Evolutionary conservation across 2,113 vertebrate species (phyloP), one percentile per base, ranked within the genome.

Genomic region (Ailurus styani): DNA sequence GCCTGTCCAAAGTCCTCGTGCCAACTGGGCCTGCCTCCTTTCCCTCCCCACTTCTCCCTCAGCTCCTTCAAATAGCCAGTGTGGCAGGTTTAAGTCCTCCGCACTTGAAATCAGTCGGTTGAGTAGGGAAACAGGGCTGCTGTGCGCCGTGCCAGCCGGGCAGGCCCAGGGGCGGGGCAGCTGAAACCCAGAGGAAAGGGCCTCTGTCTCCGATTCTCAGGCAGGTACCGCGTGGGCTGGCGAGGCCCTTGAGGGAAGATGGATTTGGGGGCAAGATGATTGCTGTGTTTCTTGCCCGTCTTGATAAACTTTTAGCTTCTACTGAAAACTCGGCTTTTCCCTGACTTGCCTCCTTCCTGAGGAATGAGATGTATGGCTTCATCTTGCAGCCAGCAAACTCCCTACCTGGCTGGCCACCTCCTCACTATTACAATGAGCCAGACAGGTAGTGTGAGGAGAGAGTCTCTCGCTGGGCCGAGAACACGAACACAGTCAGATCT

Each of bases 21-120:
- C 18, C 14, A 3, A 23, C 54, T 21, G 42, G 5, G 3, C 34
- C 37, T 47, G 18, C n/a, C 54, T 81, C 37, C 75, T 66, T 60
- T 21, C 40, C 17, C 7, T 0, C 85, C 29, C 8, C 3, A 13
- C 64, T 34, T 34, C 15, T 23, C 42, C 42, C 23, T 60, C 2
- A 1, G 13, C 5, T 6, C 25, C 45, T 75, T 85, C 70, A 60
- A 2, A 54, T 1, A 0, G 2, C 1, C 0, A 4, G 4, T 29
- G 6, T 10, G n/a, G 52, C 40, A 42, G 25, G 7, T 25, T 40
- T 17, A 25, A 45, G 72, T n/a, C 13, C 15, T 29, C 62, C 47
- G 11, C 31, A 15, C 18, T 11, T 20, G 29, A 29, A n/a, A 5
- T 23, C 20, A 50, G 15, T 23, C 2, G 0, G n/a, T n/a, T 8